These are phyloP conservation scores for Danio jaintianensis DNA, from an alignment of 2,797 vertebrate species.

Conservation along the genomic window DNA sequence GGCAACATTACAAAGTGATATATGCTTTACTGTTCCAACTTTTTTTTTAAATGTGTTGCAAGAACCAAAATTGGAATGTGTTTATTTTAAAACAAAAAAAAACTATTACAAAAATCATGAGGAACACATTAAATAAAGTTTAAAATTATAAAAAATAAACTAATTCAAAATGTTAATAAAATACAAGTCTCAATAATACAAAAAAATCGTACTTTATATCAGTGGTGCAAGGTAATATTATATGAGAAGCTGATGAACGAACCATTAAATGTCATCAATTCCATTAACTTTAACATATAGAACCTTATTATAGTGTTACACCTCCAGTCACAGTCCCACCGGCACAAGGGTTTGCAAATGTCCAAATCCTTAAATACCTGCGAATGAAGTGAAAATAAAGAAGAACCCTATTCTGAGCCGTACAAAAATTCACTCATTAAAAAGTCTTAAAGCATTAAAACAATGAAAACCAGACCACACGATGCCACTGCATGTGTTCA, in stretches of 20 bases:
- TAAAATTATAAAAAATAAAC: background rate
- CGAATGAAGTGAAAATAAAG: background rate
- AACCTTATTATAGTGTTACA: background rate
- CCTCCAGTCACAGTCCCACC: background rate
- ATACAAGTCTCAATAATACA: background rate
- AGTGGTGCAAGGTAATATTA: background rate
- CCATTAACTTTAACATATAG: background rate
- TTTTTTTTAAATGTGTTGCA: too few relatives aligned
- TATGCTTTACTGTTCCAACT: too few relatives aligned
- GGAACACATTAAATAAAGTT: background rate
- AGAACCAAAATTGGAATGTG: too few relatives aligned
- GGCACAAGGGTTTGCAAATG: background rate
- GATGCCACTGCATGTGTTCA: constrained; percentile 10
- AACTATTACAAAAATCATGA: background rate
- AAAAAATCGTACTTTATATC: background rate
- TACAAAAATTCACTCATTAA: background rate
- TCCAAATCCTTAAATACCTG: background rate
- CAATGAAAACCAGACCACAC: constrained; percentile 10
- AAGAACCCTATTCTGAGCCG: background rate
- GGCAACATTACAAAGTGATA: too few relatives aligned
- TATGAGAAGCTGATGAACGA: background rate
- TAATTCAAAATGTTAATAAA: background rate
- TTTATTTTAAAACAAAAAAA: background rate
- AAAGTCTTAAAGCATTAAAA: constrained; percentile 15
- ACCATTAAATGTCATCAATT: background rate